Percentiles rank a stretch among this genome's conserved stretches.
Evolutionary conservation across 2,113 vertebrate genomes (phyloP).

Genomic region (Heterotis niloticus): DNA sequence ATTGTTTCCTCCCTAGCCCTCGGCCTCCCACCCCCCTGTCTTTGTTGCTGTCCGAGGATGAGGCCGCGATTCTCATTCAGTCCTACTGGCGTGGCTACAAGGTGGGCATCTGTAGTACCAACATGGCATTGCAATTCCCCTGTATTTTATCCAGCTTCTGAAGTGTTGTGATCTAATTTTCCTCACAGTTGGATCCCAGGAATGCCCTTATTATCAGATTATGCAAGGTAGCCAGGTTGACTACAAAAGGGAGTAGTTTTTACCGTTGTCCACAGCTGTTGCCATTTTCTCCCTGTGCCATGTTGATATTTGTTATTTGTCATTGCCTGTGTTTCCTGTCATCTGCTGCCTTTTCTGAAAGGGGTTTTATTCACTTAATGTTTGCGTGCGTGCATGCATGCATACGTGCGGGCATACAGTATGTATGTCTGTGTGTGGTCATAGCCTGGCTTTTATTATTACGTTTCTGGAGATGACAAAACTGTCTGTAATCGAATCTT

Average conservation of each 20-base stretch:
- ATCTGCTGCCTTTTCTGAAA: no score
- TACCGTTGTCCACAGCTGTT: no score
- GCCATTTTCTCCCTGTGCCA: no score
- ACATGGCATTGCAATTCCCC: conserved; percentile 35
- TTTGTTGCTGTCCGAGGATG: conserved; percentile 70
- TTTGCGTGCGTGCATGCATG: background rate
- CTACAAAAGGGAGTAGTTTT: no score
- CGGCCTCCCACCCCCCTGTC: conserved; percentile 72
- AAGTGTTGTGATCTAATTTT: background rate
- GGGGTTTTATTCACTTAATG: background rate
- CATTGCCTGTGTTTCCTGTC: no score
- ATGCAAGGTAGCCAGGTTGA: no score
- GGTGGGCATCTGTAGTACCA: conserved; percentile 61
- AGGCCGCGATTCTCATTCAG: conserved; percentile 76
- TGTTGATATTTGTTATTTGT: no score
- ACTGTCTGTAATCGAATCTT: background rate
- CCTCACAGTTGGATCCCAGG: background rate
- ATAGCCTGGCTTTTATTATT: conserved; percentile 19
- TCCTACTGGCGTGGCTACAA: conserved; percentile 88
- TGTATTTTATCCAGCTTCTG: conserved; percentile 49
- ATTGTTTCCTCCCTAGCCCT: conserved; percentile 59
- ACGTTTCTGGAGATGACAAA: conserved; percentile 18
- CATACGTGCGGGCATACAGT: no score
- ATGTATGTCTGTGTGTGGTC: background rate
- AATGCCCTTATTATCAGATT: background rate